Evolutionary conservation across 2,888 invertebrate genomes (phyloP).

Genomic region (Paralinhomoeus sp.): DNA sequence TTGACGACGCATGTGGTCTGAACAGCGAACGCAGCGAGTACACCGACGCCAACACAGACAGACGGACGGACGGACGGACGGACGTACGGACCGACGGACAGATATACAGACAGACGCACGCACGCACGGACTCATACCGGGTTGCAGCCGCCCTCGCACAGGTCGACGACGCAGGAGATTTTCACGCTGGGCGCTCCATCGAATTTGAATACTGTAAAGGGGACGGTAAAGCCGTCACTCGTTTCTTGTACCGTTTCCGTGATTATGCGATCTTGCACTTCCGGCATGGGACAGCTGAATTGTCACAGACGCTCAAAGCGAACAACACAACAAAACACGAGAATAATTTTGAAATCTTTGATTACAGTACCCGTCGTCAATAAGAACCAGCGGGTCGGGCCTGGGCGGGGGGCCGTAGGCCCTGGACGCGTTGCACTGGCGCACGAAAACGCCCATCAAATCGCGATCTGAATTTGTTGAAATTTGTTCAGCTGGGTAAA

Average conservation of each 20-base stretch:
- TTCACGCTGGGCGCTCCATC: slow-evolving; percentile 2
- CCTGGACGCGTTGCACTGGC: slow-evolving; percentile 2
- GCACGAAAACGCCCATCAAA: background rate
- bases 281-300: slow-evolving; percentile 2
- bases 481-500: background rate
- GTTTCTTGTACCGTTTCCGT: background rate
- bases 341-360: too few species aligned
- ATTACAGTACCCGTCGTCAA: background rate
- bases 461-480: background rate
- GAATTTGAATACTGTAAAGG: slow-evolving; percentile 3
- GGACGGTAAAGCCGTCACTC: background rate
- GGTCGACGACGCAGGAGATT: slow-evolving; percentile 1
- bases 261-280: background rate
- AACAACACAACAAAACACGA: too few species aligned
- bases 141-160: slow-evolving; percentile 3
- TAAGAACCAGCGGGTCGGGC: slow-evolving; percentile 1
- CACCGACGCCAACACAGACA: too few species aligned
- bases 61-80: too few species aligned
- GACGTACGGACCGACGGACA: too few species aligned
- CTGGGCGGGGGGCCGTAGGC: background rate
- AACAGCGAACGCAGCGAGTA: too few species aligned
- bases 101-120: too few species aligned
- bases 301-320: too few species aligned
- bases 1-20: too few species aligned
- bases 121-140: slow-evolving; percentile 3